phyloP scores from a whole-genome alignment of 1,140 invertebrate species.

The Zaprionus vittiger region DNA sequence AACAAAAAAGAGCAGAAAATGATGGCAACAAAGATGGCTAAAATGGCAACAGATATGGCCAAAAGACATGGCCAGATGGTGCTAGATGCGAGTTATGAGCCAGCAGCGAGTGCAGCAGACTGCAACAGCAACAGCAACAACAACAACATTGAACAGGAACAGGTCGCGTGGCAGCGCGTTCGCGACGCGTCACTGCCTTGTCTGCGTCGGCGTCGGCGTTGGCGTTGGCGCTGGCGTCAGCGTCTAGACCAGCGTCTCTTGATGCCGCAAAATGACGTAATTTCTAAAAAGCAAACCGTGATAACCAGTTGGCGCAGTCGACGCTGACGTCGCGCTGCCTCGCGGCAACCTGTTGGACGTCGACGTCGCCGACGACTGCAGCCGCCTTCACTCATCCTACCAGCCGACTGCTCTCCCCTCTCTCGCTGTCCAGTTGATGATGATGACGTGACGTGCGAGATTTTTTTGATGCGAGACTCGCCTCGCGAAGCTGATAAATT shows the following conservation, averaged over 20 bases:
- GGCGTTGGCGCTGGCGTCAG: conserved; percentile 7
- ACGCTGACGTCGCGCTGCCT: conserved; percentile 38
- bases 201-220: conserved; percentile 21
- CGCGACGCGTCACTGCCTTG: conserved; percentile 1
- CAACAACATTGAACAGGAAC: conserved; percentile 42
- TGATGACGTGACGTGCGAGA: conserved; percentile 77
- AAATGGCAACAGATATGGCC: conserved; percentile 14
- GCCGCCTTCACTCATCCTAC: conserved; percentile 13
- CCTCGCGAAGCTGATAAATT: conserved; percentile 73
- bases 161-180: conserved; percentile 50
- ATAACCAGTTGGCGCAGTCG: conserved; percentile 71
- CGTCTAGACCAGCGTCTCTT: conserved; percentile 53
- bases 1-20: not conserved
- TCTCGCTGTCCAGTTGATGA: conserved; percentile 19
- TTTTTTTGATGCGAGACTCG: conserved; percentile 58
- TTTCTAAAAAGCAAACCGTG: conserved; percentile 72
- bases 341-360: conserved; percentile 68
- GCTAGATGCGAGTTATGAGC: conserved; percentile 10
- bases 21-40: conserved; percentile 2
- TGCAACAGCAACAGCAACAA: not conserved
- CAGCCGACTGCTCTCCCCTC: not conserved
- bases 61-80: conserved; percentile 17
- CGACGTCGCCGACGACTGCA: conserved; percentile 25
- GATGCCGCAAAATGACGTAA: conserved; percentile 70
- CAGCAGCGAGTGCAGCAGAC: not conserved